Evolutionary conservation across 1,140 invertebrate species (phyloP).

Genomic region (Zaprionus capensis): DNA sequence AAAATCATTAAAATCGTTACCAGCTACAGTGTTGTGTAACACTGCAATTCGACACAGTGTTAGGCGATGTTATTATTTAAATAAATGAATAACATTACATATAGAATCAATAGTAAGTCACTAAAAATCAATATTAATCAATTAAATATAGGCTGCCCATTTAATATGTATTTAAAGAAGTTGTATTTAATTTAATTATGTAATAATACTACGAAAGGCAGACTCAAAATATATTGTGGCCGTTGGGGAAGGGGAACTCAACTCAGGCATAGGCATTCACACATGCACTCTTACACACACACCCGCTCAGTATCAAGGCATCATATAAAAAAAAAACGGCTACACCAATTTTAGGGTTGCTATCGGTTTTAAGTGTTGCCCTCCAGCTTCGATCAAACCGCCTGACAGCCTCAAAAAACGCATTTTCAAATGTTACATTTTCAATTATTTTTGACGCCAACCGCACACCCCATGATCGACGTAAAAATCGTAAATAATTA

Average conservation of each 20-base stretch:
- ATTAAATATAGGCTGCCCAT: background rate
- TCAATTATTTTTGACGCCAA: background rate
- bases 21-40: background rate
- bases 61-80: constrained; percentile 1
- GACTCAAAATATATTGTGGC: background rate
- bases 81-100: constrained; percentile 2
- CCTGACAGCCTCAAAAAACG: constrained; percentile 32
- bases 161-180: background rate
- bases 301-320: constrained; percentile 3
- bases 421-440: constrained; percentile 40
- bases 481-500: constrained; percentile 24
- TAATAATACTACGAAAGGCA: background rate
- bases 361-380: constrained; percentile 40
- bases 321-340: constrained; percentile 11
- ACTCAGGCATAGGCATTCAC: constrained; percentile 24
- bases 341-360: constrained; percentile 46
- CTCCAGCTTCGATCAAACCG: constrained; percentile 34
- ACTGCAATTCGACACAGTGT: background rate
- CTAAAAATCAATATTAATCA: background rate
- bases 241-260: background rate
- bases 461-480: background rate
- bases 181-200: background rate
- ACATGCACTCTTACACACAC: constrained; percentile 4
- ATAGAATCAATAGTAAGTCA: background rate
- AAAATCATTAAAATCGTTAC: background rate